Evolutionary conservation across 2,888 invertebrate genomes (phyloP).

Genomic region (Omphaloscelis lunosa): DNA sequence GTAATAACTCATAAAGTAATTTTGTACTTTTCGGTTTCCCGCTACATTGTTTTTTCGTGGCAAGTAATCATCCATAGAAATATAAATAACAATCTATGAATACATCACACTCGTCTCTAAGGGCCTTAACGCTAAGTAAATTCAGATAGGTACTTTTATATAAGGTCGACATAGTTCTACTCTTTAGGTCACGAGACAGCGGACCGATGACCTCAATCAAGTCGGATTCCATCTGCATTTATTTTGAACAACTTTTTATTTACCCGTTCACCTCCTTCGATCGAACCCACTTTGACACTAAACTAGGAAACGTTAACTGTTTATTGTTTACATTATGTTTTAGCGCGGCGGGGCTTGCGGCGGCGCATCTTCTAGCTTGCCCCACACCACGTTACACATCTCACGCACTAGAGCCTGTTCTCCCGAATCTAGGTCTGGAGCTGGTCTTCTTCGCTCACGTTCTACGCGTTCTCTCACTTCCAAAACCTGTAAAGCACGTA

Average conservation of each 20-base stretch:
- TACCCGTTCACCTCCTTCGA: slow-evolving; percentile 76
- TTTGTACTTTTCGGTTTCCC: slow-evolving; percentile 83
- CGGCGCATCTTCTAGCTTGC: slow-evolving; percentile 96
- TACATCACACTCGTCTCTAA: slow-evolving; percentile 63
- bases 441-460: slow-evolving; percentile 91
- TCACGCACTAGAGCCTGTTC: slow-evolving; percentile 98
- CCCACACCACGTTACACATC: slow-evolving; percentile 99
- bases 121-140: slow-evolving; percentile 71
- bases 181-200: slow-evolving; percentile 85
- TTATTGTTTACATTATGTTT: slow-evolving; percentile 51
- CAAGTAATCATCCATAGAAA: too few relatives aligned
- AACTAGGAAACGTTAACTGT: slow-evolving; percentile 63
- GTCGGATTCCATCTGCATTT: slow-evolving; percentile 79
- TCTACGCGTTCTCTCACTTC: slow-evolving; percentile 97
- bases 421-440: slow-evolving; percentile 94
- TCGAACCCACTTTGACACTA: slow-evolving; percentile 66
- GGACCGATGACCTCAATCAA: slow-evolving; percentile 85
- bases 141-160: slow-evolving; percentile 74
- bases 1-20: slow-evolving; percentile 68
- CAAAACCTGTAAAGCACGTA: slow-evolving; percentile 97
- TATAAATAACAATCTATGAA: too few relatives aligned
- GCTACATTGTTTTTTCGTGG: slow-evolving; percentile 63
- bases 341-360: slow-evolving; percentile 89
- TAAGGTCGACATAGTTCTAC: slow-evolving; percentile 82
- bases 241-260: slow-evolving; percentile 76